Evolutionary conservation across 92 coral and sea anemone genomes (phyloP).

Genomic region (Hydrozoanthus gracilis): DNA sequence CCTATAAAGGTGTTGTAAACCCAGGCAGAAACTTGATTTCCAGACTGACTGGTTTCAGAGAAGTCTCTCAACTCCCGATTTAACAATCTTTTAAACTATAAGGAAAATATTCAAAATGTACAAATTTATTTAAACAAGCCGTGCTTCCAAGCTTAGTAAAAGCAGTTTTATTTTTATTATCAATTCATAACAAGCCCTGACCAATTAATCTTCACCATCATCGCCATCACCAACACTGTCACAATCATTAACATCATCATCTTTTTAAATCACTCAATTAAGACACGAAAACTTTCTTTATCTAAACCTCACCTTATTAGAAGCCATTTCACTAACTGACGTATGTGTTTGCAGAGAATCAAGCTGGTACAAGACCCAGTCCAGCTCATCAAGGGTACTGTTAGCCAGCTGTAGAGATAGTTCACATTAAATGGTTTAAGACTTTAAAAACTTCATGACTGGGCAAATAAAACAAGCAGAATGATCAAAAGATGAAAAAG

Average conservation of each 20-base stretch:
- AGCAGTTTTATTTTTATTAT: no score
- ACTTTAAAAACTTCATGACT: no score
- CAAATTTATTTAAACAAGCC: not conserved
- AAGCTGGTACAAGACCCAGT: slow-evolving; percentile 93
- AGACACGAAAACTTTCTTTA: not conserved
- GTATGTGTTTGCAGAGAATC: slow-evolving; percentile 94
- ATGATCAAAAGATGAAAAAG: no score
- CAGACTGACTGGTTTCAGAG: slow-evolving; percentile 95
- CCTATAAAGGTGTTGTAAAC: slow-evolving; percentile 99
- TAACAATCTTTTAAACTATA: slow-evolving; percentile 89
- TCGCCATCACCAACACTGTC: not conserved
- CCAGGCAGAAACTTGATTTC: slow-evolving; percentile 98
- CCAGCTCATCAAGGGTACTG: slow-evolving; percentile 92
- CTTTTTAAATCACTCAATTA: not conserved
- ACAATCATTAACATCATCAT: not conserved
- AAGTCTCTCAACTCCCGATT: slow-evolving; percentile 97
- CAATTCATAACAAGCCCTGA: no score
- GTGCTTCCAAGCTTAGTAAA: not conserved
- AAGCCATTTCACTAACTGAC: slow-evolving; percentile 97
- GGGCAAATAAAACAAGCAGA: no score
- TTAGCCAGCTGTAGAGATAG: slow-evolving; percentile 70
- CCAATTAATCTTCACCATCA: not conserved
- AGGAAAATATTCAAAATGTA: not conserved
- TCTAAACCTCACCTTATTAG: slow-evolving; percentile 73
- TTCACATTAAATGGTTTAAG: no score